These are phyloP conservation scores for Danio jaintianensis DNA, from an alignment of 2,797 vertebrate species.

Conservation along the genomic window DNA sequence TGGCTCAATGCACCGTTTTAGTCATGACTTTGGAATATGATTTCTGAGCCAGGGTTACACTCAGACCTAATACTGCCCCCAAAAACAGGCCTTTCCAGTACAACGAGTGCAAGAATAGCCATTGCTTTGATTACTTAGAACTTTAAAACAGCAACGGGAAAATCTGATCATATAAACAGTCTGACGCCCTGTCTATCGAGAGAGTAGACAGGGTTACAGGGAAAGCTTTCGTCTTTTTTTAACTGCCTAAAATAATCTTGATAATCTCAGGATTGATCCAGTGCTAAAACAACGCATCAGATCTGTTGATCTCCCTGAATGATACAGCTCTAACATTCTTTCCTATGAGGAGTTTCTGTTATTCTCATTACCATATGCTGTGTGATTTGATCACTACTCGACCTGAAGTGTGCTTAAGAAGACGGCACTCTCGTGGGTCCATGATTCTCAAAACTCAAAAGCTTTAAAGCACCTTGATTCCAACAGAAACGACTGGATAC, in stretches of 20 bases:
- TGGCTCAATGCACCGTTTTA: slow-evolving; percentile 27
- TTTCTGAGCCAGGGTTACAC: slow-evolving; percentile 3
- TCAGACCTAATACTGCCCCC: background rate
- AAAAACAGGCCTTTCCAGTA: background rate
- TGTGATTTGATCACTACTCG: slow-evolving; percentile 12
- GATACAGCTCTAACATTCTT: slow-evolving; percentile 47
- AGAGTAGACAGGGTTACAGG: background rate
- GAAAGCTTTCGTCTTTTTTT: background rate
- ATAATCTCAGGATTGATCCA: slow-evolving; percentile 31
- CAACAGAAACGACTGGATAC: background rate
- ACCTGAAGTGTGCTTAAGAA: slow-evolving; percentile 1
- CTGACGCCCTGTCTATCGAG: background rate
- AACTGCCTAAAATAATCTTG: slow-evolving; percentile 3
- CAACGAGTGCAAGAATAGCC: background rate
- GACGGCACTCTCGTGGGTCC: background rate
- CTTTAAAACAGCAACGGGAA: background rate
- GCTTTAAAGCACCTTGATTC: background rate
- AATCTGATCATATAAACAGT: background rate
- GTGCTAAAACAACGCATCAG: slow-evolving; percentile 28
- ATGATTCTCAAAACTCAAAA: slow-evolving; percentile 14
- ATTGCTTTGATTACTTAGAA: background rate
- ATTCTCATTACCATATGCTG: slow-evolving; percentile 48
- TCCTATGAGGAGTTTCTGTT: slow-evolving; percentile 51
- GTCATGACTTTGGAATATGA: slow-evolving; percentile 22
- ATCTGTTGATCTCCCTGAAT: slow-evolving; percentile 47